Percentiles rank a stretch among this genome's conserved stretches.
Evolutionary conservation across 2,113 vertebrate genomes (phyloP).

Genomic region (Poeciliopsis retropinna): DNA sequence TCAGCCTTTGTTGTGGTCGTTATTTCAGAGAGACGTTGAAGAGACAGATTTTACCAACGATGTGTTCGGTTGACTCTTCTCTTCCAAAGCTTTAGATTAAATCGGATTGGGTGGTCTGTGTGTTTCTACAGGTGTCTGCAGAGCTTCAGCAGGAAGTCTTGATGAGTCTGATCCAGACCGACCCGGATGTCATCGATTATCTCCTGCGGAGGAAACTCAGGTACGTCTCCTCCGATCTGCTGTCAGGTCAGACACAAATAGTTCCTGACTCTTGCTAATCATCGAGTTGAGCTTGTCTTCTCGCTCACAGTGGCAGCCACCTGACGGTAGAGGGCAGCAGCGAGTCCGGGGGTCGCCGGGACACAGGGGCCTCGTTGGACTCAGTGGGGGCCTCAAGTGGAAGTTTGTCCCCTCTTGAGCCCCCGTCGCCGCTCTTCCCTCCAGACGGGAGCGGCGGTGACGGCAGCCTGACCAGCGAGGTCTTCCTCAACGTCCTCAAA

Average conservation of each 20-base stretch:
- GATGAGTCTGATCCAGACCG: conserved; percentile 90
- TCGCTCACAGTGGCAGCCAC: conserved; percentile 54
- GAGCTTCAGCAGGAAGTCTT: conserved; percentile 87
- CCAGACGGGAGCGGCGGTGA: conserved; percentile 39
- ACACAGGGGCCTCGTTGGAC: conserved; percentile 73
- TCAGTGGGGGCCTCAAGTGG: conserved; percentile 74
- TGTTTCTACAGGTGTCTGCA: conserved; percentile 83
- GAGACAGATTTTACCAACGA: no score
- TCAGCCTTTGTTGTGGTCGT: no score
- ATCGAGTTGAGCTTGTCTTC: background rate
- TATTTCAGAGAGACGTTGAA: background rate
- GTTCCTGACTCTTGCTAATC: background rate
- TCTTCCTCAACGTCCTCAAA: conserved; percentile 78
- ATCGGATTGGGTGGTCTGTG: background rate
- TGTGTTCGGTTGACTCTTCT: background rate
- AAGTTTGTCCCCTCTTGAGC: conserved; percentile 72
- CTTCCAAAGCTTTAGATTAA: background rate
- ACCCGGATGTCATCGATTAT: conserved; percentile 91
- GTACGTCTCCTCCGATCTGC: conserved; percentile 41
- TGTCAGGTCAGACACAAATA: background rate
- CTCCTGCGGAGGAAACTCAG: conserved; percentile 88
- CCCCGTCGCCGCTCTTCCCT: conserved; percentile 68
- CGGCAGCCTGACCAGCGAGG: conserved; percentile 74
- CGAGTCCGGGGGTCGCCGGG: conserved; percentile 55
- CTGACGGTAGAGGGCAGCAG: conserved; percentile 45